Evolutionary conservation across 2,888 invertebrate species (phyloP).

Genomic region (Himalopsyche japonica): DNA sequence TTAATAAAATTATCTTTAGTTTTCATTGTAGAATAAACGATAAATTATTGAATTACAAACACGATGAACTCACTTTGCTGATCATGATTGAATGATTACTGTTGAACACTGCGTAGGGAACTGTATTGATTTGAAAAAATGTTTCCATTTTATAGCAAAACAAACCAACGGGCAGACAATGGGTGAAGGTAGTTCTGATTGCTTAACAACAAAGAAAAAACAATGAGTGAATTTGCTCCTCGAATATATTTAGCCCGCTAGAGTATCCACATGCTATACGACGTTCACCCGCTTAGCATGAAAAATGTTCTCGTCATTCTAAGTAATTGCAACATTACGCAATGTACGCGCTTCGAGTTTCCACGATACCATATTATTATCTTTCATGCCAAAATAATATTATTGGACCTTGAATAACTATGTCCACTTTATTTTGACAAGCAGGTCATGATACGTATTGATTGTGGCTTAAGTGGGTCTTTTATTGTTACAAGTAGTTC

Average conservation of each 20-base stretch:
- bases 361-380: conserved; percentile 16
- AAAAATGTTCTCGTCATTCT: conserved; percentile 32
- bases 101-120: not conserved
- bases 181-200: not conserved
- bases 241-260: not conserved
- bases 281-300: not conserved
- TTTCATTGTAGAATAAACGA: too few relatives aligned
- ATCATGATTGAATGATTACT: not conserved
- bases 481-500: not conserved
- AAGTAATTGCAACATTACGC: conserved; percentile 26
- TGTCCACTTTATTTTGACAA: not conserved
- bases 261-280: not conserved
- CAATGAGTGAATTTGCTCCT: not conserved
- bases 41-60: not conserved
- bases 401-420: not conserved
- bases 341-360: conserved; percentile 10
- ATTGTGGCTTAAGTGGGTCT: not conserved
- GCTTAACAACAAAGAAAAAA: not conserved
- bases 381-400: not conserved
- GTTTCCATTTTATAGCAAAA: not conserved
- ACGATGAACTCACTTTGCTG: not conserved
- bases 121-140: not conserved
- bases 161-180: not conserved
- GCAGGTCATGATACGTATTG: not conserved
- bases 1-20: not conserved